Percentiles rank a stretch among this genome's conserved stretches.
Evolutionary conservation across 2,797 vertebrate genomes (phyloP).

Genomic region (Brachyrhaphis roseni): DNA sequence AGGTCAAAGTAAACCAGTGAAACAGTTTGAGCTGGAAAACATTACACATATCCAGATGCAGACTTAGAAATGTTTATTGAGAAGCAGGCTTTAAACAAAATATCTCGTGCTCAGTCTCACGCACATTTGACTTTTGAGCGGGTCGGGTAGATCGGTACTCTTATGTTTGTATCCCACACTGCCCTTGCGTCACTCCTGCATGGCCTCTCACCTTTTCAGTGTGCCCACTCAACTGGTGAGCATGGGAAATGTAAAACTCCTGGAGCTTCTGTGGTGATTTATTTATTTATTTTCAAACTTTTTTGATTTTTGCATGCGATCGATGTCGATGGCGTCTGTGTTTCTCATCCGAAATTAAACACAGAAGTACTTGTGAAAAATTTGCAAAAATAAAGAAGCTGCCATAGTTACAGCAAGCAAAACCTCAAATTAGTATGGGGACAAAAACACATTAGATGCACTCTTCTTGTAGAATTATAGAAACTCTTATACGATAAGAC

Average conservation of each 20-base stretch:
- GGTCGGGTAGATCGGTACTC: constrained; percentile 23
- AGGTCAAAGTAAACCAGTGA: not conserved
- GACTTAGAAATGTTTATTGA: not conserved
- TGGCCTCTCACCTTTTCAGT: constrained; percentile 60
- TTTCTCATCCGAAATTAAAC: not conserved
- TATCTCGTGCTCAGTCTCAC: constrained; percentile 23
- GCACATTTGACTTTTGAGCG: constrained; percentile 51
- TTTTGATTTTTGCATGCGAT: not conserved
- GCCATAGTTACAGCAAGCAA: constrained; percentile 2
- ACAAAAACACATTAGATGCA: constrained; percentile 28
- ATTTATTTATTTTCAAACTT: not conserved
- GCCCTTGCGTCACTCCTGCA: constrained; percentile 60
- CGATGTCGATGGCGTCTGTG: not conserved
- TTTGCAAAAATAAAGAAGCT: not conserved
- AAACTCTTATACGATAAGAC: constrained; percentile 46
- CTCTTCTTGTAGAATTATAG: constrained; percentile 11
- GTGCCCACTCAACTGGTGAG: constrained; percentile 33
- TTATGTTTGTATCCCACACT: constrained; percentile 72
- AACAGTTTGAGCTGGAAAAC: not conserved
- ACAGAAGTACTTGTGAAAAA: not conserved
- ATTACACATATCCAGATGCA: not conserved
- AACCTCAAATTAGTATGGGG: constrained; percentile 19
- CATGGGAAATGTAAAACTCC: constrained; percentile 70
- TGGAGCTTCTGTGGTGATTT: constrained; percentile 27
- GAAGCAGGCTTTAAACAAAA: not conserved